phyloP scores from a whole-genome alignment of 2,113 vertebrate genomes.

The Corapipo altera region DNA sequence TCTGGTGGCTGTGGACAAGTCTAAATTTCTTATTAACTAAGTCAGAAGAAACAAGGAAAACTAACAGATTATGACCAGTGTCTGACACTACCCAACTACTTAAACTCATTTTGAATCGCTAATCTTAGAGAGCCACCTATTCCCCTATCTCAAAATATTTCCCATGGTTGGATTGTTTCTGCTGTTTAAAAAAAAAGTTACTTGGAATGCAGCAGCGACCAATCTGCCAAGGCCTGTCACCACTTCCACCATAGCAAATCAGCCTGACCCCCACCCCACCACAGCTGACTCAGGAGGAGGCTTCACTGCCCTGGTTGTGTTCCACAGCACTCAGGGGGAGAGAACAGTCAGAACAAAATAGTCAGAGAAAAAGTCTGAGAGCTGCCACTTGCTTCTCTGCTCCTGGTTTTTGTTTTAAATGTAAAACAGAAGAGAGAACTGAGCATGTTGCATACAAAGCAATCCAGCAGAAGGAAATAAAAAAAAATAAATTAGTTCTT shows the following conservation, averaged over 20 bases:
- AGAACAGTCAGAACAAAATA: not conserved
- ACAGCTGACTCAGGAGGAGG: slow-evolving; percentile 44
- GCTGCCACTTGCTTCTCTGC: not conserved
- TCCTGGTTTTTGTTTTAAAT: not conserved
- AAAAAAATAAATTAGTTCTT: not conserved
- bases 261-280: slow-evolving; percentile 25
- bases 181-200: not conserved
- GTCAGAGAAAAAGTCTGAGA: not conserved
- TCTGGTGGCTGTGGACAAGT: not conserved
- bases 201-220: slow-evolving; percentile 9
- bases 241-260: slow-evolving; percentile 48
- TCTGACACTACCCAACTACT: not conserved
- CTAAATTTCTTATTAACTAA: not conserved
- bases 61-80: not conserved
- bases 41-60: not conserved
- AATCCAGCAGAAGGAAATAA: not conserved
- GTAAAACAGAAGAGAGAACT: not conserved
- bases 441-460: not conserved
- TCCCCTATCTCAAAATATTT: slow-evolving; percentile 24
- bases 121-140: slow-evolving; percentile 26
- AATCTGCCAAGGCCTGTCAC: slow-evolving; percentile 50
- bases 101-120: not conserved
- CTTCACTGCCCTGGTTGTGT: rapidly evolving
- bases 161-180: slow-evolving; percentile 35
- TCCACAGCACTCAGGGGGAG: not conserved